Base-by-base conservation (phyloP, 2,797 vertebrate genomes). In the Danio aesculapii region DNA sequence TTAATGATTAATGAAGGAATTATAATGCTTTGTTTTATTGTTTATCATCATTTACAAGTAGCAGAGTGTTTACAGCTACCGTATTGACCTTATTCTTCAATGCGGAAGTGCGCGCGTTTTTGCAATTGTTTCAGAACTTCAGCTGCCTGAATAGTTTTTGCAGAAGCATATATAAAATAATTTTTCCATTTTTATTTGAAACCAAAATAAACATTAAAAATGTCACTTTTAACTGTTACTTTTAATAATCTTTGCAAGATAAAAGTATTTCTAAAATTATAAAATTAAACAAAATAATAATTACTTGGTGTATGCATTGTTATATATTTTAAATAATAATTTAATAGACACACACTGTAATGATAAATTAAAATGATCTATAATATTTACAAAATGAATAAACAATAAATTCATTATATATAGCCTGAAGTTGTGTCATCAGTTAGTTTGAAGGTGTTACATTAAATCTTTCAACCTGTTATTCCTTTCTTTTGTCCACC, bases 401-500 rank as follows among this genome's bases (percentile, higher is more conserved):
- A 30, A 30, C 30, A 30, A 30, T 30, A 1, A 30, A 8, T 53
- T 72, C 41, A 58, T 17, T 19, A n/a, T 21, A 9, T 11, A 44
- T 16, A 6, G 52, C 41, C 8, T 74, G 7, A 63, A 63, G 46
- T n/a, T 17, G 6, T 2, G 8, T 73, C 55, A 73, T 59, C 19
- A 44, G 70, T 47, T 47, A 44, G 70, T 47, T 47, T 1, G 19
- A 17, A 13, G 59, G 57, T 61, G 57, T 61, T 62, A 55, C 52
- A 49, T 70, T 50, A 39, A 70, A 74, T 79, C 47, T 1, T 30
- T 30, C 3, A 30, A 30, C 30, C 30, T 30, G 30, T 30, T 30
- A 55, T n/a, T 68, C 61, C 19, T 13, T 59, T 63, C 47, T 50
- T 77, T 62, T 77, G 57, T 75, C 57, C 41, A 0, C 19, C 66